These are phyloP conservation scores for Antitype chi DNA, from an alignment of 2,888 invertebrate genomes.

Conservation along the genomic window DNA sequence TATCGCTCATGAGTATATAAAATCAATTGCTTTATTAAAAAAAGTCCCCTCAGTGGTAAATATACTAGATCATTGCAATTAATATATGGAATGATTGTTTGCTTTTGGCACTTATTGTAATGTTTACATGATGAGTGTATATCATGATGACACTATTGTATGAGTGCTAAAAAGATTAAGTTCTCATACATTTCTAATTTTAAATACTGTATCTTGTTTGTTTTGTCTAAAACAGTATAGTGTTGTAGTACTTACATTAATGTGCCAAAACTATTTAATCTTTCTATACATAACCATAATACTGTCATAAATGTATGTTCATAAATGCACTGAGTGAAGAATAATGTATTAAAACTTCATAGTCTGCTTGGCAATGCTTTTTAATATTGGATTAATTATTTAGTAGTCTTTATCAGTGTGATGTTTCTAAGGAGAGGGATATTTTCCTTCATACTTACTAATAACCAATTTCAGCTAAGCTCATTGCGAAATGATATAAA, in stretches of 20 bases:
- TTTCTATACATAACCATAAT: slow-evolving; percentile 3
- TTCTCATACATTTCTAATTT: slow-evolving; percentile 24
- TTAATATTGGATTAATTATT: slow-evolving; percentile 6
- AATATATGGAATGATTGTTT: background rate
- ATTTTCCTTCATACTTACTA: background rate
- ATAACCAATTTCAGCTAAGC: background rate
- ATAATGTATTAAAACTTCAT: slow-evolving; percentile 12
- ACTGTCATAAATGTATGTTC: slow-evolving; percentile 23
- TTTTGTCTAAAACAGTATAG: slow-evolving; percentile 4
- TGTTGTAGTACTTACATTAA: background rate
- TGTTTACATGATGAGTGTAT: slow-evolving; percentile 5
- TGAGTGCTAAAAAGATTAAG: slow-evolving; percentile 26
- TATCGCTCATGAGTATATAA: background rate
- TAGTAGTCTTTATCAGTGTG: background rate
- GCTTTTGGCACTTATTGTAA: slow-evolving; percentile 10
- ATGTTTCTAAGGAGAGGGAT: slow-evolving; percentile 11
- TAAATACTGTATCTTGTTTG: slow-evolving; percentile 34
- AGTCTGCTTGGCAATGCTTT: slow-evolving; percentile 39
- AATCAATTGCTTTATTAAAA: background rate
- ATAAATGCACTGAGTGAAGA: slow-evolving; percentile 37
- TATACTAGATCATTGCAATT: slow-evolving; percentile 14
- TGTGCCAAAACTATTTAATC: slow-evolving; percentile 18
- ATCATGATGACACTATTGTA: background rate
- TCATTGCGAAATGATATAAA: background rate
- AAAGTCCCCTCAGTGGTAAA: slow-evolving; percentile 14